Evolutionary conservation across 2,113 vertebrate species (phyloP).

Genomic region (Aix galericulata): DNA sequence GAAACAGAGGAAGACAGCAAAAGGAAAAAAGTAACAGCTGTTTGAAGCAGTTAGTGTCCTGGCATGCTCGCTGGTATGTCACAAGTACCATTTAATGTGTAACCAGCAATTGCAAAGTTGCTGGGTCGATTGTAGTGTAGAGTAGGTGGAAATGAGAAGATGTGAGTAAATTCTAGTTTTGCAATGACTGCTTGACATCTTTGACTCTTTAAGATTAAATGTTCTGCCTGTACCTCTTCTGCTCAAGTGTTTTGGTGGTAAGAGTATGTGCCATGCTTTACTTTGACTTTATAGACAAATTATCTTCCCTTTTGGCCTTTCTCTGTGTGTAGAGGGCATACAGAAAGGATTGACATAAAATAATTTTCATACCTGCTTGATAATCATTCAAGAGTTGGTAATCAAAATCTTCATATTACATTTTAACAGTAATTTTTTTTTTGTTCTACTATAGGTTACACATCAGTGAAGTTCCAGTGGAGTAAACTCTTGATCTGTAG

Average conservation of each 20-base stretch:
- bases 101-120: not conserved
- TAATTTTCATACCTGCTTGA: not conserved
- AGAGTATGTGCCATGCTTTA: not conserved
- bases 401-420: not conserved
- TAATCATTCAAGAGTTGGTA: not conserved
- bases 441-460: not conserved
- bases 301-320: not conserved
- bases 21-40: not conserved
- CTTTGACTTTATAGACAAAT: not conserved
- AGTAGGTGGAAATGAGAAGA: not conserved
- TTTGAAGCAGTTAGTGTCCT: not conserved
- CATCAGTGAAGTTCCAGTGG: not conserved
- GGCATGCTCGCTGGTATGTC: not conserved
- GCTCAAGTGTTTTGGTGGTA: not conserved
- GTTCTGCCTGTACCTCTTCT: not conserved
- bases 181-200: not conserved
- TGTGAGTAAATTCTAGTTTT: accelerated
- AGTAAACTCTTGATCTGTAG: not conserved
- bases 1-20: not conserved
- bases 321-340: not conserved
- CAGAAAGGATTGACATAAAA: not conserved
- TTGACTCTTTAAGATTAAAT: not conserved
- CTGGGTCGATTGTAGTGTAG: accelerated
- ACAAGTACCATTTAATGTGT: not conserved
- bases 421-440: not conserved